Evolutionary conservation across 2,113 vertebrate species (phyloP), one percentile per base, ranked within the genome.

Genomic region (Acrocephalus kingi): DNA sequence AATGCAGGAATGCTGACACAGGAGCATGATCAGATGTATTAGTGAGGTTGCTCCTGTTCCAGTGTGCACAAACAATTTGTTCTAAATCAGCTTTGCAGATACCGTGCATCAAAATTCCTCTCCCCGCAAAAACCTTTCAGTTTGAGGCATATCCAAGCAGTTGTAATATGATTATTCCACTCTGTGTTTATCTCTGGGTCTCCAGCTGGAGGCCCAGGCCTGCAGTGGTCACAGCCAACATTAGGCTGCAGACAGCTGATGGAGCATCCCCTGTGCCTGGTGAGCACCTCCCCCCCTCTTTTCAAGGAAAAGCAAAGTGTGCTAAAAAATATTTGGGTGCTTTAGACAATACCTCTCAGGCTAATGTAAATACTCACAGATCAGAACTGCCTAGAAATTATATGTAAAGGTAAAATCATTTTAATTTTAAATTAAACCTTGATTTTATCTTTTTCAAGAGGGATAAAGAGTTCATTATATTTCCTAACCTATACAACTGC

Each of bases 91-190:
- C 82, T 71, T 72, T 56, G 52, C 48, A 90, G 90, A 91, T n/a
- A 80, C 2, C 4, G 4, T 0, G 4, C 75, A 67, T 52, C 56
- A 61, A 74, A 91, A 90, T 48, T 64, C 33, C 61, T 78, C 43
- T 91, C 24, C 28, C 54, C 0, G 8, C 79, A 77, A 95, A 95
- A 91, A 49, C 35, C 55, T 83, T 89, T 90, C 52, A 23, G 46
- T 62, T 13, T 74, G 63, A 93, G 84, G 66, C 51, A 48, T 81
- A 90, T 76, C 64, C 82, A 95, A 33, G 43, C 6, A 58, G 33
- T 67, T 93, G 46, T 91, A 95, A 91, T 80, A 21, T 35, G 87
- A 96, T 94, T 94, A 86, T 93, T 95, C 85, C 46, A 55, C 48
- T 77, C 46, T 16, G 23, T 2, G 1, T 93, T 96, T 96, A 95